Evolutionary conservation across 2,888 invertebrate genomes (phyloP), one percentile per base, ranked within the genome.

Genomic region (Synergus itoensis): DNA sequence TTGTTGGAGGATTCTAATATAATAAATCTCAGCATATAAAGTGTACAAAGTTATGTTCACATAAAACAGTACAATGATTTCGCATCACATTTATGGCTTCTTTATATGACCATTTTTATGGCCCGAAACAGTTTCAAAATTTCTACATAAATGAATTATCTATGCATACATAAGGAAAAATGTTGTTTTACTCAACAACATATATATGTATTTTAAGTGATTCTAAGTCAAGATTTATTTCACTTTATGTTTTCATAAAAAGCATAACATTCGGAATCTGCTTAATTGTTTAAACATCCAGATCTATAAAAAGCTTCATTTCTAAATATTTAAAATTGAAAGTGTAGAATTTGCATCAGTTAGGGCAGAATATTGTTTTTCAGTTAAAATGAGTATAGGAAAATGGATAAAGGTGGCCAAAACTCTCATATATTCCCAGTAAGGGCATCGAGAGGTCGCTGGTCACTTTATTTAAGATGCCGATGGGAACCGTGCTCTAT

Each of bases 401-500:
- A 63, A 16, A n/a, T 28, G 3, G 8, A n/a, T 63, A 36, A 36
- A 63, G 16, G 4, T 36, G 36, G 8, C 36, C 5, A 41, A 41
- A 12, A 41, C 12, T 16, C 21, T 7, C 9, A 69, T 21, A 16
- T 48, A 16, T 36, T 14, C 16, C 18, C 16, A 36, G 48, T 9
- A 48, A n/a, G n/a, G n/a, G 36, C 60, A 28, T 21, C 14, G 40
- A 69, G 62, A 73, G 73, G 43, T 73, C 48, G 14, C 41, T 18
- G 76, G 65, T 64, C 63, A 60, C 60, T 79, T 69, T 79, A 76
- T 76, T 79, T 60, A 76, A 76, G 65, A 76, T 67, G 65, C 75
- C 79, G 48, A 16, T 28, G 57, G 79, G 79, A 79, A 76, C 57
- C 21, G 65, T 60, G 57, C 64, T 69, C 8, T 40, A 75, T 75